Base-by-base conservation (phyloP, 2,113 vertebrate species). In the Seriola rivoliana region DNA sequence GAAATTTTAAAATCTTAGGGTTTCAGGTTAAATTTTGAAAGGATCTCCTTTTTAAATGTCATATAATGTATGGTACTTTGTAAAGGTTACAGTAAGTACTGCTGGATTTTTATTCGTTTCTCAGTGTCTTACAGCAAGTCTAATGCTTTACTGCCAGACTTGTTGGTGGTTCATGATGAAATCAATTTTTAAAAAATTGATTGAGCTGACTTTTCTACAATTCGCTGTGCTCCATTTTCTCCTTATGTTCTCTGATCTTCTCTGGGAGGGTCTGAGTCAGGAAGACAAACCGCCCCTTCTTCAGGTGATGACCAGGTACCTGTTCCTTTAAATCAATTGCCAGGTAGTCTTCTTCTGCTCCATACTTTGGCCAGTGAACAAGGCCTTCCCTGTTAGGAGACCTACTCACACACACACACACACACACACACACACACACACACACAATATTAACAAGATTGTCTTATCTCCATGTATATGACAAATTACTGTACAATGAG, bases 321-420 rank as follows among this genome's bases (percentile, higher is more conserved):
- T 94, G 94, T 12, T 94, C 40, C 71, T 91, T 72, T 54, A 72
- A 4, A 59, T 67, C 87, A 25, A 95, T 93, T 4, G n/a, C 52
- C 81, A 95, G 72, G 79, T 94, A 95, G 0, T 87, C 58, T 14
- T 81, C 86, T 19, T 86, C 89, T 71, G 63, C 57, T 71, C 83
- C 93, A 71, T 94, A 95, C 81, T 89, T 85, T 44, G 94, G 95
- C 95, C 95, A 96, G 19, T 86, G 73, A 19, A 68, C 88, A 46
- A 95, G 92, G 5, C 91, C 74, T 0, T 81, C 55, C 36, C 93
- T 95, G 73, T 95, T 94, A 5, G 95, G 95, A 88, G 89, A 93
- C 58, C 95, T 95, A 40, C 0, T 40, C 1, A 17, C 5, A 52
- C 5, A 55, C 0, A 50, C 0, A 55, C 1, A 54, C 0, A 48